These are phyloP conservation scores for Cantharis nigra DNA, from an alignment of 2,888 invertebrate species.

Conservation along the genomic window DNA sequence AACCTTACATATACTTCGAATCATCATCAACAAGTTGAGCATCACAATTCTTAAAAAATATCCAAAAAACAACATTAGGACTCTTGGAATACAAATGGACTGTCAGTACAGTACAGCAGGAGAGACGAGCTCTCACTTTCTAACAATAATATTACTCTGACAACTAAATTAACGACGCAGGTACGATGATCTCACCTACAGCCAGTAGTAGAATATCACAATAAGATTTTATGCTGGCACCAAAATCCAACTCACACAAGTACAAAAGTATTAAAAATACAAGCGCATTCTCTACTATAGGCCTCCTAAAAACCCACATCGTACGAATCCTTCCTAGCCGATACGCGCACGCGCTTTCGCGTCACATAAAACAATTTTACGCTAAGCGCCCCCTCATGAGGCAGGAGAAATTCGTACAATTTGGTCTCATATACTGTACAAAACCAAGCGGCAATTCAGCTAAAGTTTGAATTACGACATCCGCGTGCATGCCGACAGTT, in stretches of 20 bases:
- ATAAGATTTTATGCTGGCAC: constrained; percentile 29
- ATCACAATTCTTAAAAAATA: constrained; percentile 54
- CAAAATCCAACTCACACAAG: constrained; percentile 44
- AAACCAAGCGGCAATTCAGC: constrained; percentile 26
- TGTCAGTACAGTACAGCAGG: constrained; percentile 22
- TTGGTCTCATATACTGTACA: constrained; percentile 14
- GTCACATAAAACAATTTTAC: neutral
- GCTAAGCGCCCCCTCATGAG: neutral
- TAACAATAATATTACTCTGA: constrained; percentile 29
- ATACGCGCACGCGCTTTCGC: neutral
- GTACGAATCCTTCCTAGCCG: neutral
- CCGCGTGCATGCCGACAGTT: constrained; percentile 3
- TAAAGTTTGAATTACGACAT: constrained; percentile 19
- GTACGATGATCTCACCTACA: constrained; percentile 33
- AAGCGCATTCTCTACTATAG: constrained; percentile 50
- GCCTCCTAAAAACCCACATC: constrained; percentile 34
- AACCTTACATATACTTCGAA: constrained; percentile 3
- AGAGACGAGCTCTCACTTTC: constrained; percentile 10
- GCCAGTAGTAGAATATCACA: constrained; percentile 29
- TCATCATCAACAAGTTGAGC: constrained; percentile 45
- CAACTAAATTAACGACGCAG: constrained; percentile 29
- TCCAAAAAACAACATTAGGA: constrained; percentile 52
- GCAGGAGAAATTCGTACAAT: neutral
- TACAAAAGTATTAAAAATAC: constrained; percentile 55
- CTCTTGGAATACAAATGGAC: constrained; percentile 46